phyloP scores from a whole-genome alignment of 2,888 invertebrate species.

The Microplitis deprimator region DNA sequence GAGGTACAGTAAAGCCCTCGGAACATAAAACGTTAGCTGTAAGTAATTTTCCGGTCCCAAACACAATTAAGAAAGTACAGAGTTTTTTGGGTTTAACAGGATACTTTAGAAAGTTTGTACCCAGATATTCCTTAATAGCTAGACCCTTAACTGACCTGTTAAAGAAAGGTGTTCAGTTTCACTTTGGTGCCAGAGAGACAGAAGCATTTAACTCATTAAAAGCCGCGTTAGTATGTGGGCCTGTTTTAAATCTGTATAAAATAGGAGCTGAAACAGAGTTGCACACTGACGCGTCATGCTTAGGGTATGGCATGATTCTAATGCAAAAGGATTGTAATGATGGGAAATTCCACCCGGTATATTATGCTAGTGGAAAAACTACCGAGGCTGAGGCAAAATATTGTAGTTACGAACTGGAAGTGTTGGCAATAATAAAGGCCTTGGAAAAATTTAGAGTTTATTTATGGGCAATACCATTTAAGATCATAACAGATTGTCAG shows the following conservation, averaged over 20 bases:
- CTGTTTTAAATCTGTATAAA: conserved; percentile 50
- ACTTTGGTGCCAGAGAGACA: conserved; percentile 29
- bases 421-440: conserved; percentile 7
- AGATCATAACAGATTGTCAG: background rate
- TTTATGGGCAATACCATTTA: background rate
- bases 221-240: conserved; percentile 27
- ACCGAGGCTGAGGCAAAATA: conserved; percentile 1
- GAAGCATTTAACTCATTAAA: conserved; percentile 35
- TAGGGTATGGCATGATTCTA: conserved; percentile 54
- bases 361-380: background rate
- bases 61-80: no score
- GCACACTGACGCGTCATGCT: conserved; percentile 55
- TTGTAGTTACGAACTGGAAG: background rate
- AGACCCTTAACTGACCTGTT: conserved; percentile 39
- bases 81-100: conserved; percentile 12
- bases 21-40: conserved; percentile 38
- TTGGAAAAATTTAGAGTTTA: conserved; percentile 5
- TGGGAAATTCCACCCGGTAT: background rate
- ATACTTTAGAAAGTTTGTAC: conserved; percentile 23
- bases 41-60: background rate
- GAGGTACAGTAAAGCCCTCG: conserved; percentile 43
- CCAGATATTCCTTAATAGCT: conserved; percentile 36
- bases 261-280: conserved; percentile 54
- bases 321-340: background rate
- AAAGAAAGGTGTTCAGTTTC: conserved; percentile 10